A percentile compares a stretch with the other conserved stretches of the same genome.
Conservation (phyloP, 2,797 vertebrate species). For the Pseudocheirus occidentalis region DNA sequence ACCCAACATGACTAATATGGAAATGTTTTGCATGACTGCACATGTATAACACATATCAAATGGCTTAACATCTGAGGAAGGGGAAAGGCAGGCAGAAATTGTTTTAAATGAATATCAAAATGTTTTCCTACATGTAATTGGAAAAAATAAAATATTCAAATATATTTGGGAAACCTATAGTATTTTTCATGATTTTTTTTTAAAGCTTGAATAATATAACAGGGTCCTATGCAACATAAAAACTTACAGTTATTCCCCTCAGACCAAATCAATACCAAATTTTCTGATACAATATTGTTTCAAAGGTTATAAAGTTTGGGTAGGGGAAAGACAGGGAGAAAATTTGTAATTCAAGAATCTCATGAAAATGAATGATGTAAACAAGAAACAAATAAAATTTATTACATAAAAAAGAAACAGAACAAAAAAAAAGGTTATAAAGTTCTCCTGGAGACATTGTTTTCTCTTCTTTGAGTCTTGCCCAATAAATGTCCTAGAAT, state of each 20-base stretch:
- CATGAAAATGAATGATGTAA: no score
- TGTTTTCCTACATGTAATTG: background rate
- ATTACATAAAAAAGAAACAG: no score
- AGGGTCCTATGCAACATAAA: background rate
- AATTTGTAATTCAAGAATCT: no score
- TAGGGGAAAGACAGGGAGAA: no score
- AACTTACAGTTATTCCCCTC: slow-evolving; percentile 23
- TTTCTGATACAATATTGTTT: slow-evolving; percentile 42
- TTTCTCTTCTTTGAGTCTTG: slow-evolving; percentile 36
- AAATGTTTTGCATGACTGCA: background rate
- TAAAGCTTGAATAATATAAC: background rate
- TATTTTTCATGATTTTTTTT: background rate
- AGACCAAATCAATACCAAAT: slow-evolving; percentile 10
- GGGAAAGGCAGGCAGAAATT: background rate
- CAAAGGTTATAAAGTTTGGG: slow-evolving; percentile 28
- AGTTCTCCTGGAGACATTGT: background rate
- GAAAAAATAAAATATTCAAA: background rate
- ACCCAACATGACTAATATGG: background rate
- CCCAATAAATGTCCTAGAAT: slow-evolving; percentile 12
- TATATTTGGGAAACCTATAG: background rate
- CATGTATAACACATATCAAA: background rate
- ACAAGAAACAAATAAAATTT: no score
- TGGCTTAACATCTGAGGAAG: no score
- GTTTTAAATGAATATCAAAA: background rate
- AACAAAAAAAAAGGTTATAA: slow-evolving; percentile 18